These are phyloP conservation scores for Atherinomorus stipes DNA, from an alignment of 2,113 vertebrate species.

Conservation along the genomic window DNA sequence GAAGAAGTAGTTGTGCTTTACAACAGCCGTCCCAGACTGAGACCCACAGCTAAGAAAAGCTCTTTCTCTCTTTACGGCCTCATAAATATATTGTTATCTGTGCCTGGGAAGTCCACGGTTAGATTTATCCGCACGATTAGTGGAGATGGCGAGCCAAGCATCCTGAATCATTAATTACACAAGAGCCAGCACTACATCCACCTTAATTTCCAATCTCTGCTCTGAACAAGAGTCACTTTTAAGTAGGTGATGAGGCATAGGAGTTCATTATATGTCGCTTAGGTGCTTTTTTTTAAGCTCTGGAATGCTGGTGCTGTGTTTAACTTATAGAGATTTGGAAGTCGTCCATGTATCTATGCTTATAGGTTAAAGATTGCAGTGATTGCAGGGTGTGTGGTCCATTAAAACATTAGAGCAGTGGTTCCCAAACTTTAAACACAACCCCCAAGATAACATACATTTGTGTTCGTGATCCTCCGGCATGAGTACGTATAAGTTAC, in stretches of 20 bases:
- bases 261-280: slow-evolving; percentile 82
- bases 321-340: slow-evolving; percentile 58
- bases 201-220: slow-evolving; percentile 73
- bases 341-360: slow-evolving; percentile 60
- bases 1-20: slow-evolving; percentile 64
- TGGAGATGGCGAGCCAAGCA: slow-evolving; percentile 73
- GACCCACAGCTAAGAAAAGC: slow-evolving; percentile 67
- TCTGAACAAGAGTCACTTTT: slow-evolving; percentile 62
- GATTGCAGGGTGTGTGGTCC: slow-evolving; percentile 5
- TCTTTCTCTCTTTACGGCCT: slow-evolving; percentile 74
- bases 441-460: too few relatives aligned
- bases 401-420: slow-evolving; percentile 40
- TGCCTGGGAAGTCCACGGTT: slow-evolving; percentile 65
- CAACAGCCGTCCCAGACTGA: slow-evolving; percentile 50
- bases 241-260: slow-evolving; percentile 79
- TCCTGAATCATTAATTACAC: slow-evolving; percentile 83
- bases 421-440: too few relatives aligned
- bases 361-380: too few relatives aligned
- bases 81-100: slow-evolving; percentile 86
- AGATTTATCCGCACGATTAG: slow-evolving; percentile 84
- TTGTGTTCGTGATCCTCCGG: too few relatives aligned
- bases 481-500: too few relatives aligned
- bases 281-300: slow-evolving; percentile 59
- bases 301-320: slow-evolving; percentile 51
- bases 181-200: slow-evolving; percentile 56